Conservation (phyloP, 1,140 invertebrate genomes). For the Acyrthosiphon pisum region DNA sequence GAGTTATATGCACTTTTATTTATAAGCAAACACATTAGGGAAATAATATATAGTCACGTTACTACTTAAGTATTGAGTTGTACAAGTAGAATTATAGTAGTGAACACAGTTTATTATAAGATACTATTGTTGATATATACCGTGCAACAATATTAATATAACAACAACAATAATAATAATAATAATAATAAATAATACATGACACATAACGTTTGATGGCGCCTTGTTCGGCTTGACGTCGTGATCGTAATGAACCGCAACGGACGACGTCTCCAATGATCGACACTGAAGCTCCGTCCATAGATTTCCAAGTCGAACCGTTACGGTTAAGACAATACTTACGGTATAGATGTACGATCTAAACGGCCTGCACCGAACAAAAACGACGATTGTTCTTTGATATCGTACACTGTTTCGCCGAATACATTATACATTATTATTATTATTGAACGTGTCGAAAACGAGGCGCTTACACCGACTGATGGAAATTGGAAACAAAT, state of each 20-base stretch:
- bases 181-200: too few relatives aligned
- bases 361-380: not conserved
- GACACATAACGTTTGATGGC: not conserved
- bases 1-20: not conserved
- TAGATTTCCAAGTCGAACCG: not conserved
- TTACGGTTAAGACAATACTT: too few relatives aligned
- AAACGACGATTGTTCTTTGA: not conserved
- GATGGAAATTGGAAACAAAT: not conserved
- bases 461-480: not conserved
- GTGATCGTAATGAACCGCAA: not conserved
- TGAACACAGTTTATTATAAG: too few relatives aligned
- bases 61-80: too few relatives aligned
- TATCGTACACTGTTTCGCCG: not conserved
- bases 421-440: not conserved
- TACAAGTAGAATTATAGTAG: too few relatives aligned
- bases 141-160: too few relatives aligned
- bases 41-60: not conserved
- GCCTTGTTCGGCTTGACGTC: not conserved
- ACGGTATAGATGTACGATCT: not conserved
- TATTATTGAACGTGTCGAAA: not conserved
- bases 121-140: too few relatives aligned
- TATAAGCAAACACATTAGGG: not conserved
- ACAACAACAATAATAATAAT: too few relatives aligned
- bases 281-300: not conserved
- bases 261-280: not conserved